Evolutionary conservation across 1,140 invertebrate genomes (phyloP), one percentile per base, ranked within the genome.

Genomic region (Lepidurus couesii): DNA sequence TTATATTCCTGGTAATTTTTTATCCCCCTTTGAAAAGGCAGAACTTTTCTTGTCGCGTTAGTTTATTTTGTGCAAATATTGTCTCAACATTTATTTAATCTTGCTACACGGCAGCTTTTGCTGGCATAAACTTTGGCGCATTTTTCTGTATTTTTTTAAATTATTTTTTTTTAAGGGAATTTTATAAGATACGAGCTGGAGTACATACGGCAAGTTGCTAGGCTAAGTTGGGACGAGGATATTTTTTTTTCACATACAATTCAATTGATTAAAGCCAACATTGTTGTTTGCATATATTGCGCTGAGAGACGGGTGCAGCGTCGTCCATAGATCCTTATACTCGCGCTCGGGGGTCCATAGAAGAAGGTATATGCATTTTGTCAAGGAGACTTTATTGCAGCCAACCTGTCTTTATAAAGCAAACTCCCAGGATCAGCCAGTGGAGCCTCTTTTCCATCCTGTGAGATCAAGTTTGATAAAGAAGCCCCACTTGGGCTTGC

Each of bases 261-360:
- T 65, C 53, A 65, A 65, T 65, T 65, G 53, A 65, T 65, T 65
- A 65, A 65, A 65, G 53, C 16, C 53, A 65, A 65, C 53, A 21
- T 65, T 65, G 53, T 65, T 65, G 53, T 65, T 65, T 65, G 53
- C 53, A 65, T 65, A 65, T 65, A 65, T 65, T 65, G 53, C 53
- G 4, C n/a, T 21, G 34, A 16, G 21, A 65, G 53, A 65, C 21
- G 13, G 53, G 16, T 7, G 16, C 53, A 16, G 13, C n/a, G 21
- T 65, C 53, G 1, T 65, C 6, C 21, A 65, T 7, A 9, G 53
- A 16, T 7, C 53, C 16, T 16, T 21, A 7, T n/a, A 16, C 53
- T 65, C 53, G 13, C 0, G 9, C 53, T 65, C 16, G 16, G 21
- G 3, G 53, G 53, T 16, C 53, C 53, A 65, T 65, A 13, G 16